Evolutionary conservation across 2,113 vertebrate species (phyloP).

Genomic region (Otis tarda): DNA sequence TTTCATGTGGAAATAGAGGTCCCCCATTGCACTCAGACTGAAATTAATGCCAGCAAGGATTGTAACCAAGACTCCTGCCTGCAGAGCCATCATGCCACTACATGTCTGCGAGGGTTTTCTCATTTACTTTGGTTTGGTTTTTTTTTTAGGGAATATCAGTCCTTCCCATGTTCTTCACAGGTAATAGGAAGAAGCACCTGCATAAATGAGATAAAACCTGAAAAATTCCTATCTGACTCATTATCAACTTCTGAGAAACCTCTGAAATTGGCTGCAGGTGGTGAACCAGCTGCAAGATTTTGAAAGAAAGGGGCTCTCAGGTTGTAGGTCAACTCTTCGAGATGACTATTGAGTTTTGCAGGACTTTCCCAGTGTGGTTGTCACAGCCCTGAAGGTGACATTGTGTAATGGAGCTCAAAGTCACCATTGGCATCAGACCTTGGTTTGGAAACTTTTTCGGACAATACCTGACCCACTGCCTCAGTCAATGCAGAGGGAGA

Average conservation of each 20-base stretch:
- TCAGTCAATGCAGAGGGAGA: background rate
- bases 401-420: background rate
- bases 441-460: background rate
- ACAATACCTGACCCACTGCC: background rate
- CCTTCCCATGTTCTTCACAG: background rate
- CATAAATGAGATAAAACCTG: background rate
- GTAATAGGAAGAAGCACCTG: background rate
- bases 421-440: background rate
- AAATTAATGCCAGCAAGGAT: background rate
- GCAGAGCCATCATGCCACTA: background rate
- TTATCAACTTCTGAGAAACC: background rate
- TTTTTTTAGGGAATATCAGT: background rate
- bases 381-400: background rate
- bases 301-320: background rate
- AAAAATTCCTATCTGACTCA: background rate
- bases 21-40: background rate
- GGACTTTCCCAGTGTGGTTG: background rate
- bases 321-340: background rate
- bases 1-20: background rate
- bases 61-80: background rate
- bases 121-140: fast-evolving
- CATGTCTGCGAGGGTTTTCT: background rate
- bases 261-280: background rate
- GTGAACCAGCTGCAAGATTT: background rate
- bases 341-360: background rate